Conservation (phyloP, 2,113 vertebrate genomes). For the Nyctereutes procyonoides region DNA sequence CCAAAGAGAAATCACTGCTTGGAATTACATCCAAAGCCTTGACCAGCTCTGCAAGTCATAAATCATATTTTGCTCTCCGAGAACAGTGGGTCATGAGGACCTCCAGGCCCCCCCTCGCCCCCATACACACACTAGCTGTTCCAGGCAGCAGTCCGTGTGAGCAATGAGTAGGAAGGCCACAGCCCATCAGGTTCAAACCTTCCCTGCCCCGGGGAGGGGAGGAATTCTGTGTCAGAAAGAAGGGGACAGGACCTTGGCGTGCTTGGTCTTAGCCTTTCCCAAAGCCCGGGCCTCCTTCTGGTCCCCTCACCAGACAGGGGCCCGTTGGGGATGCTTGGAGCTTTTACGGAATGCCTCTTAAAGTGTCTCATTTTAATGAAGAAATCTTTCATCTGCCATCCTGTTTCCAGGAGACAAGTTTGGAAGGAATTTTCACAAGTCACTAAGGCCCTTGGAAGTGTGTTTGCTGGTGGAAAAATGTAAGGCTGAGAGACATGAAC, state of each 20-base stretch:
- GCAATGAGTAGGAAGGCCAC: not conserved
- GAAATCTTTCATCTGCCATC: constrained; percentile 72
- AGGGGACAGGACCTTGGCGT: not conserved
- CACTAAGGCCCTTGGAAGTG: constrained; percentile 62
- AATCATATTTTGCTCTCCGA: not conserved
- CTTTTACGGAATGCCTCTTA: constrained; percentile 32
- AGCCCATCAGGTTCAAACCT: not conserved
- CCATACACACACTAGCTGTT: not conserved
- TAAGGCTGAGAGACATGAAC: constrained; percentile 30
- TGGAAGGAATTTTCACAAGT: constrained; percentile 78
- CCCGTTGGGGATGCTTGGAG: constrained; percentile 33
- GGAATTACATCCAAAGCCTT: constrained; percentile 19
- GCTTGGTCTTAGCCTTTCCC: not conserved
- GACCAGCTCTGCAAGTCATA: constrained; percentile 45
- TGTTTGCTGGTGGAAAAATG: constrained; percentile 75
- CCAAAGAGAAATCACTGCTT: constrained; percentile 60
- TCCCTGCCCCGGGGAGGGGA: accelerated
- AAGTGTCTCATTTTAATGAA: constrained; percentile 72
- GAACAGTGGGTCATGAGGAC: not conserved
- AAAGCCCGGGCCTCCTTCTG: not conserved
- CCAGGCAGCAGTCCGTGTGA: not conserved
- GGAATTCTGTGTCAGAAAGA: not conserved
- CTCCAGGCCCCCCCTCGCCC: not conserved
- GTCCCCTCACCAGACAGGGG: not conserved
- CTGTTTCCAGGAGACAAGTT: constrained; percentile 73